Evolutionary conservation across 2,888 invertebrate species (phyloP).

Genomic region (Agrochola lota): DNA sequence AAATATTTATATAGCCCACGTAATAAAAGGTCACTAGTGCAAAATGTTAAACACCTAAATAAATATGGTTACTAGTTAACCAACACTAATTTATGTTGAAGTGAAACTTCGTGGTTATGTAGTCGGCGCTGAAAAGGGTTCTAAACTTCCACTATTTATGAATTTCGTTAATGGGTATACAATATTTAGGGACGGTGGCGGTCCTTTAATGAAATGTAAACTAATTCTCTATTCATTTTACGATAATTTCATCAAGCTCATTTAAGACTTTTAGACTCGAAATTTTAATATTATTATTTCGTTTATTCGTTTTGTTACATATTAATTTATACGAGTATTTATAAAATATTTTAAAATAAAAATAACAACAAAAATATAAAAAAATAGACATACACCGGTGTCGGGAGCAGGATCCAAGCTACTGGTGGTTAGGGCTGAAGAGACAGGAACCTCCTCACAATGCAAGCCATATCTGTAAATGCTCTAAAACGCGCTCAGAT

Average conservation of each 20-base stretch:
- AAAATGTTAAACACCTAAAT: conserved; percentile 28
- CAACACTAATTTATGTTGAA: conserved; percentile 36
- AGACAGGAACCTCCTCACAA: too few species aligned
- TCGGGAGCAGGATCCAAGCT: too few species aligned
- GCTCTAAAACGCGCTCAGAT: too few species aligned
- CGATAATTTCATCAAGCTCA: neutral
- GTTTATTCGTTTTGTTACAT: too few species aligned
- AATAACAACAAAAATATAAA: too few species aligned
- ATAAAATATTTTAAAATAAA: too few species aligned
- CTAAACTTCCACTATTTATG: conserved; percentile 34
- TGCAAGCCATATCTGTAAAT: too few species aligned
- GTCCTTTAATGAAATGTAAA: conserved; percentile 16
- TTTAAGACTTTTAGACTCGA: neutral
- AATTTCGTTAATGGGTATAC: conserved; percentile 14
- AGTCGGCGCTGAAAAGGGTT: conserved; percentile 50
- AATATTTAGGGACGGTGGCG: conserved; percentile 21
- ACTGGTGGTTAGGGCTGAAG: too few species aligned
- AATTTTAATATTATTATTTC: neutral
- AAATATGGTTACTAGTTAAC: conserved; percentile 35
- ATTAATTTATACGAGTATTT: too few species aligned
- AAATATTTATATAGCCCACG: conserved; percentile 20
- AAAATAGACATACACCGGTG: too few species aligned
- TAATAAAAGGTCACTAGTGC: neutral
- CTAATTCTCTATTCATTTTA: conserved; percentile 17
- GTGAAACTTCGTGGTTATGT: conserved; percentile 38